These are phyloP conservation scores for Scotopteryx bipunctaria DNA, from an alignment of 2,888 invertebrate genomes.

Conservation along the genomic window DNA sequence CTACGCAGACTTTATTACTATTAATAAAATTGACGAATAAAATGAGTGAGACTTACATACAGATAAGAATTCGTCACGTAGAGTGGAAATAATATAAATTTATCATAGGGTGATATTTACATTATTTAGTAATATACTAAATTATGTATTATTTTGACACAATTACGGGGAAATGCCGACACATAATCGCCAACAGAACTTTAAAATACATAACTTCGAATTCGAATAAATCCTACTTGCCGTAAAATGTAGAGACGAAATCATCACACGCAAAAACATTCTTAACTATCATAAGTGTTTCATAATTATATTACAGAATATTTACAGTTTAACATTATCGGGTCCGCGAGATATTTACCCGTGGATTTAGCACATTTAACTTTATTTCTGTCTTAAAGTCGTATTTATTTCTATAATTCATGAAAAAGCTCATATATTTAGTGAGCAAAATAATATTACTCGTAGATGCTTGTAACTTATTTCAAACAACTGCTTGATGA, in stretches of 20 bases:
- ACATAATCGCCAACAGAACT: slow-evolving; percentile 26
- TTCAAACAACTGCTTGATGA: too few relatives aligned
- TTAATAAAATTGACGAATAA: slow-evolving; percentile 67
- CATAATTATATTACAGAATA: slow-evolving; percentile 69
- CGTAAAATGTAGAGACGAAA: slow-evolving; percentile 60
- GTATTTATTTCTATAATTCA: slow-evolving; percentile 49
- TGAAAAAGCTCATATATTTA: too few relatives aligned
- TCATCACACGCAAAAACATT: slow-evolving; percentile 62
- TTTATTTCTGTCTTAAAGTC: slow-evolving; percentile 45
- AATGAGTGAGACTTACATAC: slow-evolving; percentile 63
- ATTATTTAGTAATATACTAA: slow-evolving; percentile 82
- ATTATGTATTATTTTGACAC: slow-evolving; percentile 73
- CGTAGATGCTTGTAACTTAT: neutral
- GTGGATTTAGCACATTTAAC: slow-evolving; percentile 60
- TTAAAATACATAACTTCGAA: neutral
- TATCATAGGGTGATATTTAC: slow-evolving; percentile 72
- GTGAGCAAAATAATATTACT: too few relatives aligned
- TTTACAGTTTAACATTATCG: slow-evolving; percentile 61
- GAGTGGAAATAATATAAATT: slow-evolving; percentile 65
- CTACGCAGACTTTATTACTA: slow-evolving; percentile 71
- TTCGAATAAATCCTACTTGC: too few relatives aligned
- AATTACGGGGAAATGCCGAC: slow-evolving; percentile 59
- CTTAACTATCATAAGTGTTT: slow-evolving; percentile 48
- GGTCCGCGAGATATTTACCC: slow-evolving; percentile 53
- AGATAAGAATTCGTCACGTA: slow-evolving; percentile 62